Evolutionary conservation across 2,797 vertebrate species (phyloP).

Genomic region (Setipinna tenuifilis): DNA sequence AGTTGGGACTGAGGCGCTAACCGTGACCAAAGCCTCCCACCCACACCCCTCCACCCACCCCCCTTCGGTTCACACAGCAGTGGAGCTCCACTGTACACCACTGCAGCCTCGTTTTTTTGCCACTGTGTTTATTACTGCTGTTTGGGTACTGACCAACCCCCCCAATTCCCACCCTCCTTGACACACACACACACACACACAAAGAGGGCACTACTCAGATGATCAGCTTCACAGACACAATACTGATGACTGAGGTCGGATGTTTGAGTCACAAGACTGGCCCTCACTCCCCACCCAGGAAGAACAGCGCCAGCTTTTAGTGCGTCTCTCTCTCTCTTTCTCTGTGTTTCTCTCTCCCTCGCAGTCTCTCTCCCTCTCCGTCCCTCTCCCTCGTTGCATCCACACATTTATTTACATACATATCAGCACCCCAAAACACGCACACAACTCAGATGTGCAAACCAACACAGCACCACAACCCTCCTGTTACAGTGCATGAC

Average conservation of each 20-base stretch:
- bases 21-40: no score
- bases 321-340: neutral
- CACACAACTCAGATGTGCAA: slow-evolving; percentile 15
- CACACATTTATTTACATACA: neutral
- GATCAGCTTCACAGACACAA: slow-evolving; percentile 76
- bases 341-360: slow-evolving; percentile 36
- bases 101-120: slow-evolving; percentile 16
- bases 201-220: slow-evolving; percentile 70
- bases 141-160: slow-evolving; percentile 47
- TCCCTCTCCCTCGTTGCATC: slow-evolving; percentile 13
- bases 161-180: neutral
- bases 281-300: slow-evolving; percentile 63
- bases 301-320: slow-evolving; percentile 69
- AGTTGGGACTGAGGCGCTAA: no score
- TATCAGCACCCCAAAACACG: slow-evolving; percentile 13
- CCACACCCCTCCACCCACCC: neutral
- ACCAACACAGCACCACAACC: slow-evolving; percentile 29
- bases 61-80: neutral
- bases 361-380: slow-evolving; percentile 53
- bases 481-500: no score
- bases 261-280: slow-evolving; percentile 80
- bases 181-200: slow-evolving; percentile 42
- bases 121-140: slow-evolving; percentile 48
- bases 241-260: slow-evolving; percentile 66
- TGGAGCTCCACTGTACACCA: neutral